Base-by-base conservation (phyloP, 2,888 invertebrate genomes). In the Eupithecia subfuscata region DNA sequence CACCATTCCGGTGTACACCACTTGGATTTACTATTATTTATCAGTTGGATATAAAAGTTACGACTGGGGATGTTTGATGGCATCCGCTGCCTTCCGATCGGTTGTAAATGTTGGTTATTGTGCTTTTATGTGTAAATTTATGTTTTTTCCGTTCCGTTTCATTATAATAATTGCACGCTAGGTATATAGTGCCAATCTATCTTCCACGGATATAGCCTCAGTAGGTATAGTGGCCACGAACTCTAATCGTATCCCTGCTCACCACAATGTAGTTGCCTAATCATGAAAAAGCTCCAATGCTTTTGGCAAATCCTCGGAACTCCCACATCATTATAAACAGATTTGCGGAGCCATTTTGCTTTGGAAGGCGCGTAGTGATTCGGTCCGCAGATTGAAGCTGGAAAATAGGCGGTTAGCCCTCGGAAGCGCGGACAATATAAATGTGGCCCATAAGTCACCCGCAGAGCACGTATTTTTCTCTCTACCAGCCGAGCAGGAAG, bases 351-450 rank as follows among this genome's bases (percentile, higher is more conserved):
- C 70, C 68, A 73, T 73, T 77, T 70, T 56, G 73, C 75, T 70
- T 72, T 69, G 71, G 74, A 72, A 69, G 68, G 72, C 70, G 60
- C 70, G 77, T 74, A 74, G 76, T 74, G 73, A 75, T 77, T 73
- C 70, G 63, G 70, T 74, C 72, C 76, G 72, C 74, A 72, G 87
- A 86, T 87, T 87, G 87, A 83, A 83, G 84, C 85, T 86, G 88
- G 89, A 86, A 90, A 91, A 90, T 88, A 89, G 89, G 88, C 88
- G 89, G 89, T 87, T 88, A 85, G 85, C 85, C 84, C 82, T 82
- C 87, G 90, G 90, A 92, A 92, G 89, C 91, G 92, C 88, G 91
- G 90, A 91, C 91, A 89, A 92, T 92, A 94, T 93, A 91, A 94
- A 94, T 94, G 93, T 85, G 84, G 83, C 80, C 89, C 88, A 93